These are phyloP conservation scores for Trissolcus japonicus DNA, from an alignment of 2,888 invertebrate genomes.

Conservation along the genomic window DNA sequence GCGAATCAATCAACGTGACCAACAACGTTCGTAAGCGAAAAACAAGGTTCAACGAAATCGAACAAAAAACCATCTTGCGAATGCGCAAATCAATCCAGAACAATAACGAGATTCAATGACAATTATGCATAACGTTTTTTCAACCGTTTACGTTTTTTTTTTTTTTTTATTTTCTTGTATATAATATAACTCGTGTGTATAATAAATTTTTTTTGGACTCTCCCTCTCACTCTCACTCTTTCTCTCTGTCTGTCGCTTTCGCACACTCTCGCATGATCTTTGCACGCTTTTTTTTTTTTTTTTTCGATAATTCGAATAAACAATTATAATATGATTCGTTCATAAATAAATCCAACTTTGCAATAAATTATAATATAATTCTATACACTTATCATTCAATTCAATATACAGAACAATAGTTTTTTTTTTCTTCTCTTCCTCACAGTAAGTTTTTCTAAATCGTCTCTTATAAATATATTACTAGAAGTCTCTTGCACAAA, in stretches of 20 bases:
- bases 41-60: constrained; percentile 4
- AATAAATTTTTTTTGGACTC: constrained; percentile 3
- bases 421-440: constrained; percentile 13
- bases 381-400: constrained; percentile 46
- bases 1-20: constrained; percentile 4
- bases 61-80: constrained; percentile 11
- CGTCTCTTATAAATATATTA: constrained; percentile 39
- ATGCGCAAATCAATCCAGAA: constrained; percentile 13
- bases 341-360: constrained; percentile 43
- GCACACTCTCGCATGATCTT: constrained; percentile 21
- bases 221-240: constrained; percentile 11
- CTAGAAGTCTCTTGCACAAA: constrained; percentile 46
- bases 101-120: constrained; percentile 35
- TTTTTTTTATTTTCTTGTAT: constrained; percentile 1
- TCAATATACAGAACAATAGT: constrained; percentile 49
- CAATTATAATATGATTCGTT: constrained; percentile 30
- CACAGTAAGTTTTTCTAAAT: constrained; percentile 35
- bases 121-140: constrained; percentile 18
- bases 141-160: constrained; percentile 13
- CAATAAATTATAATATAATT: constrained; percentile 52
- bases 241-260: constrained; percentile 15
- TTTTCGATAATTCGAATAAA: constrained; percentile 9
- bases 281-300: constrained; percentile 19
- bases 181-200: constrained; percentile 3
- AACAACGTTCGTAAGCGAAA: constrained; percentile 16